These are phyloP conservation scores for Sarcophaga variegata DNA, from an alignment of 2,888 invertebrate species.

Conservation along the genomic window DNA sequence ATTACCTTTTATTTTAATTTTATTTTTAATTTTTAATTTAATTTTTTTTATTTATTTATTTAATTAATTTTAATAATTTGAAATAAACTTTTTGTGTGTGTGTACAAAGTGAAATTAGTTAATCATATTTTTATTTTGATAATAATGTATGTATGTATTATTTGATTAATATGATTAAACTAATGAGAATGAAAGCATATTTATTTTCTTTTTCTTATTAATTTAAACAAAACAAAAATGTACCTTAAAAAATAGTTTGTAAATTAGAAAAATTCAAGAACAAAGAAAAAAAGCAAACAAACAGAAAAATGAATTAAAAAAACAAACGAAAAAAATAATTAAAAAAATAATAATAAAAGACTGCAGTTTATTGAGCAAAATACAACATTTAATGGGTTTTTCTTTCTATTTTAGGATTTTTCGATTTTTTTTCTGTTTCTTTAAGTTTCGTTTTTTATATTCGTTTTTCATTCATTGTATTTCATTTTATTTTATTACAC, in stretches of 20 bases:
- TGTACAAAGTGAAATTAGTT: too few relatives aligned
- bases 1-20: constrained; percentile 60
- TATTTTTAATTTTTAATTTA: constrained; percentile 22
- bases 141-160: too few relatives aligned
- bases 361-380: constrained; percentile 7
- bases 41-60: not conserved
- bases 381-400: not conserved
- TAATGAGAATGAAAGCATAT: not conserved
- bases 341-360: constrained; percentile 55
- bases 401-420: constrained; percentile 18
- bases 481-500: not conserved
- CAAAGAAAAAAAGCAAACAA: not conserved
- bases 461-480: not conserved
- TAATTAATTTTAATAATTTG: not conserved
- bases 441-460: constrained; percentile 1
- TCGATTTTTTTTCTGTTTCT: constrained; percentile 1
- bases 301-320: not conserved
- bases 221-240: constrained; percentile 12
- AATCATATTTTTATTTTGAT: too few relatives aligned
- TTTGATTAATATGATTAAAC: too few relatives aligned
- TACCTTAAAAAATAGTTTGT: constrained; percentile 64
- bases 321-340: too few relatives aligned
- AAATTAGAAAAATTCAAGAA: constrained; percentile 54
- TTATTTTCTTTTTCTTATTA: not conserved
- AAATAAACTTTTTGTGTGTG: too few relatives aligned